phyloP scores from a whole-genome alignment of 92 coral and sea anemone genomes.

The Isaurus tuberculatus region DNA sequence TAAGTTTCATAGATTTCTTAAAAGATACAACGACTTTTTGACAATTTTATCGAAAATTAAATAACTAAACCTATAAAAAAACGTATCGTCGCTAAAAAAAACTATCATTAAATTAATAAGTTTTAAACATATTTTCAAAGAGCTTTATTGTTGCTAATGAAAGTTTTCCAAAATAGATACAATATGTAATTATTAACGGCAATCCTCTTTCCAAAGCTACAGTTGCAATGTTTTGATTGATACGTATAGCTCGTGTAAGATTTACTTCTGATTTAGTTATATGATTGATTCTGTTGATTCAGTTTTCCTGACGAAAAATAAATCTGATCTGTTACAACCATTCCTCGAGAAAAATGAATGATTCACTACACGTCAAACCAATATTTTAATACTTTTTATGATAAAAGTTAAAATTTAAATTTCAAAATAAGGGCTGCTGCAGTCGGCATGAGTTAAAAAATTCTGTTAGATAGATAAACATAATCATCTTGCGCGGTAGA shows the following conservation, averaged over 20 bases:
- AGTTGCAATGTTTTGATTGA: background rate
- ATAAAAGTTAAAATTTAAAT: background rate
- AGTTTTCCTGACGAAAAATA: background rate
- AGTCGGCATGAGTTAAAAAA: background rate
- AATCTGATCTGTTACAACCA: background rate
- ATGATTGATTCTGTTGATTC: background rate
- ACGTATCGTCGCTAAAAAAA: background rate
- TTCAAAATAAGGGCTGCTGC: background rate
- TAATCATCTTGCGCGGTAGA: constrained; percentile 20
- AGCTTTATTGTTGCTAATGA: constrained; percentile 13
- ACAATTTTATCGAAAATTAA: background rate
- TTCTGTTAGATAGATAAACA: background rate
- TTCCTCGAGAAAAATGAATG: background rate
- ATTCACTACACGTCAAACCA: constrained; percentile 3
- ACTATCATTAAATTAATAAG: background rate
- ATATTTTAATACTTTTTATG: background rate
- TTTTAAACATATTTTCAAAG: background rate
- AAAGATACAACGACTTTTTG: background rate
- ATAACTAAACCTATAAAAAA: background rate
- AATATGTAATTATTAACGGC: background rate
- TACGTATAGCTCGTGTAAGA: background rate
- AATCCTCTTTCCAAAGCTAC: background rate
- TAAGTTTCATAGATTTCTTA: background rate
- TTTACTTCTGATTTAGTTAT: background rate
- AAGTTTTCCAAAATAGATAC: background rate